Conservation (phyloP, 2,113 vertebrate genomes). For the Sebastes fasciatus region DNA sequence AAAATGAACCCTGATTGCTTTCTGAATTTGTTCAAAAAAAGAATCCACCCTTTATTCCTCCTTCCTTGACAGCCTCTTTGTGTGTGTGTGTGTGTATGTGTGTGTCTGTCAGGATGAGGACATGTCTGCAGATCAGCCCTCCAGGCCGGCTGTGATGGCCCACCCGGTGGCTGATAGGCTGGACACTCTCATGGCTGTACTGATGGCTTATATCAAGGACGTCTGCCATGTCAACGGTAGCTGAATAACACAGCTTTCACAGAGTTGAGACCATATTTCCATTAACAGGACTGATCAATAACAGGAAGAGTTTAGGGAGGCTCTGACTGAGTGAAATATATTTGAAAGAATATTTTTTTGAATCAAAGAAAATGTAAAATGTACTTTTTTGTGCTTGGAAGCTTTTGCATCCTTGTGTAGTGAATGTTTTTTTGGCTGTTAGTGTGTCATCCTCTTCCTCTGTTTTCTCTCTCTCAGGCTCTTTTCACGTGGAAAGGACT, state of each 20-base stretch:
- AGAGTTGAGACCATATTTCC: background rate
- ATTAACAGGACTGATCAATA: background rate
- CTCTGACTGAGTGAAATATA: background rate
- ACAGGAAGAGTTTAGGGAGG: background rate
- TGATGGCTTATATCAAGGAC: slow-evolving; percentile 92
- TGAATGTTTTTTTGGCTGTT: background rate
- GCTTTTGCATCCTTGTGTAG: background rate
- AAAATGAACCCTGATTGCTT: too few relatives aligned
- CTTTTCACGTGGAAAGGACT: slow-evolving; percentile 85
- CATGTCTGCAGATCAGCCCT: slow-evolving; percentile 75
- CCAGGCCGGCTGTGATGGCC: slow-evolving; percentile 76
- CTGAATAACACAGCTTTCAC: background rate
- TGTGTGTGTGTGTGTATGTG: background rate
- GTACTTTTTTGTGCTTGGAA: too few relatives aligned
- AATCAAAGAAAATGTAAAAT: background rate
- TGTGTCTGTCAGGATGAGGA: slow-evolving; percentile 85
- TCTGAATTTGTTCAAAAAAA: too few relatives aligned
- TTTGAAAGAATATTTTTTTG: background rate
- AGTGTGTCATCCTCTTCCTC: background rate
- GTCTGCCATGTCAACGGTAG: slow-evolving; percentile 88
- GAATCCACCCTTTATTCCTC: background rate
- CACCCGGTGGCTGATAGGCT: slow-evolving; percentile 92
- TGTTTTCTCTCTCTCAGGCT: slow-evolving; percentile 76
- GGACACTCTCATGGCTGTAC: slow-evolving; percentile 89
- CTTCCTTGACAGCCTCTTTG: background rate